Conservation (phyloP, 2,113 vertebrate genomes). For the Paracyprichromis sp. region DNA sequence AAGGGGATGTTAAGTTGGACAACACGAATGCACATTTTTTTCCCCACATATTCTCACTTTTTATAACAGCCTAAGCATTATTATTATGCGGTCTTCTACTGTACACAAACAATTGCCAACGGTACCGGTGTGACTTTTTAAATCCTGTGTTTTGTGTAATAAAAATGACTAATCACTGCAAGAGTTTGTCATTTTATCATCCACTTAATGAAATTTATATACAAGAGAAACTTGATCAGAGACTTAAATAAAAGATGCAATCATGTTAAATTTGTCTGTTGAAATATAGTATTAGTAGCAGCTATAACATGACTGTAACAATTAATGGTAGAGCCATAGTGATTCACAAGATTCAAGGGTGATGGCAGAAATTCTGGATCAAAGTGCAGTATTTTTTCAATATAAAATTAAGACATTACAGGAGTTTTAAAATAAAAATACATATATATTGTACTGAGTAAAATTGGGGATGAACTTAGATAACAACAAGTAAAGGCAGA, state of each 20-base stretch:
- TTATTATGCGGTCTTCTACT: background rate
- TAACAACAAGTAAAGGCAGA: background rate
- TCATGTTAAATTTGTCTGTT: background rate
- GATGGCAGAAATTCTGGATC: background rate
- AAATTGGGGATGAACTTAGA: background rate
- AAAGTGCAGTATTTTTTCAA: background rate
- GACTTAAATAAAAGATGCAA: background rate
- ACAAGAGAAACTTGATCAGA: background rate
- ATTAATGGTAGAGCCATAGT: background rate
- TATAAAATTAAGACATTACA: background rate
- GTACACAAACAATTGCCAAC: background rate
- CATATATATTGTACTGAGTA: background rate
- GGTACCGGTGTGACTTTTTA: background rate
- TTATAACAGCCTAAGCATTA: background rate
- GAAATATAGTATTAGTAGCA: background rate
- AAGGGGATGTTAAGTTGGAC: background rate
- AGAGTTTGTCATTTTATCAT: background rate
- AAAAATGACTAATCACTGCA: background rate
- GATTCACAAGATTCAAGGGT: background rate
- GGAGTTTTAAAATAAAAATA: background rate
- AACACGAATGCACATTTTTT: background rate
- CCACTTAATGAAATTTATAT: background rate
- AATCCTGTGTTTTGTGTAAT: background rate
- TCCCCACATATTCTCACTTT: background rate
- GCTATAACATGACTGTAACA: background rate